Evolutionary conservation across 2,888 invertebrate species (phyloP), one percentile per base, ranked within the genome.

Genomic region (Bombylius discolor): DNA sequence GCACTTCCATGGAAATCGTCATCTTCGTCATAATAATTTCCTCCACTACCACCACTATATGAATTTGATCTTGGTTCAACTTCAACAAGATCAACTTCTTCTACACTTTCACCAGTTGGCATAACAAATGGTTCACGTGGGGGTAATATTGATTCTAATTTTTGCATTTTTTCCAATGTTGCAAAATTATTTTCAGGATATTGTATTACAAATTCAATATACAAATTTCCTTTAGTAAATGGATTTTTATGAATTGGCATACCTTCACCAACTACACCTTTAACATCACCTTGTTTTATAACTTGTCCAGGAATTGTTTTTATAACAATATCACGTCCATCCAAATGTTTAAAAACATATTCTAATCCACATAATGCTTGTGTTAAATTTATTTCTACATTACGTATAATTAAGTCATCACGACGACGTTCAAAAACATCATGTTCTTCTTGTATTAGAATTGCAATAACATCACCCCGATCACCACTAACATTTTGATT

Each of bases 301-400:
- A 95, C 84, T 63, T 87, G 82, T 14, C 94, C 95, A 6, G 89
- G 81, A 53, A 82, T 79, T 64, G 85, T 85, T 70, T 80, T 83
- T 55, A 97, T 79, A 53, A 92, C 77, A 59, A 96, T 76, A 66
- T 87, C 84, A 51, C 94, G 79, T 1, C 89, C 92, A 76, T 96
- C 95, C 63, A 97, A 78, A 73, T 96, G 95, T 67, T 85, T 84
- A n/a, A 96, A 76, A 51, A 85, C 79, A 73, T 90, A 84, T 57
- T 82, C 78, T 72, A 93, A 90, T 7, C 96, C 96, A 76, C 95
- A 95, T 11, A 96, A 76, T 13, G 96, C 91, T 71, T 96, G 93
- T 4, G 90, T 88, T 53, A 96, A 74, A 47, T 84, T 82, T 47
- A 96, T 81, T 57, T 81, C 83, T 66, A 85, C 82, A 61, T 82